Conservation (phyloP, 1,140 invertebrate genomes). For the Venustaconcha ellipsiformis region DNA sequence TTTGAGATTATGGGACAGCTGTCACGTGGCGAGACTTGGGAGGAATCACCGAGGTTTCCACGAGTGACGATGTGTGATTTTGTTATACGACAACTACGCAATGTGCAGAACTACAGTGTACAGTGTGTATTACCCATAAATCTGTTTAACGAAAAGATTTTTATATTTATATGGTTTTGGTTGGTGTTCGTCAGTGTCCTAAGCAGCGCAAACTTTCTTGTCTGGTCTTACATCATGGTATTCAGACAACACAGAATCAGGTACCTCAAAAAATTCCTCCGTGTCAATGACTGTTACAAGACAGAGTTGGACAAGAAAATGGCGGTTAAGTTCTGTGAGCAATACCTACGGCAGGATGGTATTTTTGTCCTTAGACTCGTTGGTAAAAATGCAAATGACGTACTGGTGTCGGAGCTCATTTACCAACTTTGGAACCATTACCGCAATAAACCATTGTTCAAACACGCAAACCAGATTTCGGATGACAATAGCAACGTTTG, state of each 20-base stretch:
- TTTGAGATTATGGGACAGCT: slow-evolving; percentile 68
- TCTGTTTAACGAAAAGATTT: slow-evolving; percentile 74
- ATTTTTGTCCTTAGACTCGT: slow-evolving; percentile 71
- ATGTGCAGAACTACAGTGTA: slow-evolving; percentile 67
- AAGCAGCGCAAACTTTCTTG: slow-evolving; percentile 68
- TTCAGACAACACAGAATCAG: slow-evolving; percentile 65
- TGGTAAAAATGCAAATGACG: slow-evolving; percentile 72
- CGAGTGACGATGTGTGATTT: slow-evolving; percentile 70
- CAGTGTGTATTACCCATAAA: slow-evolving; percentile 74
- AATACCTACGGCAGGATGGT: slow-evolving; percentile 72
- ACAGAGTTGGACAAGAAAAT: slow-evolving; percentile 65
- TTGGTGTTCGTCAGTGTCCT: slow-evolving; percentile 72
- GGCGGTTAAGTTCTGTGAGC: slow-evolving; percentile 69
- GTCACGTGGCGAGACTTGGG: slow-evolving; percentile 57
- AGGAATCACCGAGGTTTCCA: slow-evolving; percentile 67
- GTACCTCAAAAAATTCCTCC: slow-evolving; percentile 69
- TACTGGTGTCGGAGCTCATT: slow-evolving; percentile 71
- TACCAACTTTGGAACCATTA: slow-evolving; percentile 71
- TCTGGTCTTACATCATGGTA: slow-evolving; percentile 69
- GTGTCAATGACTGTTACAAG: slow-evolving; percentile 66
- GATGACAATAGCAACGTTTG: slow-evolving; percentile 66
- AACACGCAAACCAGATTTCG: slow-evolving; percentile 63
- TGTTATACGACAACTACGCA: slow-evolving; percentile 65
- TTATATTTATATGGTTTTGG: slow-evolving; percentile 75
- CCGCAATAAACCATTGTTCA: slow-evolving; percentile 62